Conservation (phyloP, 2,797 vertebrate species). For the Bryconaethiops microstoma region DNA sequence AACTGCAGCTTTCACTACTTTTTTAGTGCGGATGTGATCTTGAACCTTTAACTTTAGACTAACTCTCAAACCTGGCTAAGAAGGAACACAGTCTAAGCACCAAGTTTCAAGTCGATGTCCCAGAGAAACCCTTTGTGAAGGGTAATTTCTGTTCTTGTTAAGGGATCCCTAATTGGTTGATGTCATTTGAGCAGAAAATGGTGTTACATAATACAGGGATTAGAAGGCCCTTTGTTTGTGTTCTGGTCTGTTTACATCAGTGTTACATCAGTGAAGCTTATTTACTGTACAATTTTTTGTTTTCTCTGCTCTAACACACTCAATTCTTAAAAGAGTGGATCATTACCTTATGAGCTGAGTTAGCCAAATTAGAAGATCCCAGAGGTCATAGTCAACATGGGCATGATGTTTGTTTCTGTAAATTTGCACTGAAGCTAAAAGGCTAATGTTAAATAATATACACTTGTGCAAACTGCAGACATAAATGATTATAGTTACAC, state of each 20-base stretch:
- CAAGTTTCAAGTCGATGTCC: no score
- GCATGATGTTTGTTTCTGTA: no score
- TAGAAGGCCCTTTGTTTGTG: conserved; percentile 8
- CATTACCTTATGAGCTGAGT: neutral
- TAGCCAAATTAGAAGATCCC: no score
- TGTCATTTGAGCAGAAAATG: conserved; percentile 37
- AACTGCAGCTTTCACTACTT: neutral
- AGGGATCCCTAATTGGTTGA: conserved; percentile 30
- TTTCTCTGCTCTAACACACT: neutral
- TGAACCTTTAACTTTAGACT: neutral
- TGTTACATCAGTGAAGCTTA: neutral
- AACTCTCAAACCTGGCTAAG: neutral
- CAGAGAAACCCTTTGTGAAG: neutral
- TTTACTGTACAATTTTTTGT: neutral
- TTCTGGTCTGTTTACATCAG: neutral
- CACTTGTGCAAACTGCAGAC: no score
- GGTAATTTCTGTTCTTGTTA: conserved; percentile 14
- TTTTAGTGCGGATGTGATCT: neutral
- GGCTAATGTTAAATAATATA: no score
- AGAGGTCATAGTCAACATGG: no score
- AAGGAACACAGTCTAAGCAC: neutral
- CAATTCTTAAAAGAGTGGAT: neutral
- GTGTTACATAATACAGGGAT: conserved; percentile 25
- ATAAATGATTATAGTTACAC: no score
- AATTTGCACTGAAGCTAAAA: no score